A percentile compares a stretch with the other conserved stretches of the same genome.
Conservation (phyloP, 2,888 invertebrate species). For the Pediacus dermestoides region DNA sequence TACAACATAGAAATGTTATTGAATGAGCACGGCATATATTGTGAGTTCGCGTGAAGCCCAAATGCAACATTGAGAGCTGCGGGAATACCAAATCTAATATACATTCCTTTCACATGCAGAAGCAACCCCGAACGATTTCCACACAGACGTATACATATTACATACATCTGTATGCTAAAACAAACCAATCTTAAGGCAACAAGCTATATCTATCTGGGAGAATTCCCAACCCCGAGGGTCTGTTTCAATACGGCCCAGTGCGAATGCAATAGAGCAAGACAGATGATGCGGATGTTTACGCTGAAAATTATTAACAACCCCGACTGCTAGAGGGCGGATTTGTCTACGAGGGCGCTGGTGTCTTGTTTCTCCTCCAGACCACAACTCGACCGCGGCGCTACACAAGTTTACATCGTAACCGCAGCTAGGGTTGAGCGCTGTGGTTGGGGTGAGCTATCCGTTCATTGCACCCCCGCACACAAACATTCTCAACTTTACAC, state of each 20-base stretch:
- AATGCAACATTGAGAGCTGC: no score
- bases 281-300: slow-evolving; percentile 34
- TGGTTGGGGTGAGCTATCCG: slow-evolving; percentile 32
- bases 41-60: no score
- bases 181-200: slow-evolving; percentile 45
- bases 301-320: slow-evolving; percentile 40
- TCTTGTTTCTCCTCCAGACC: slow-evolving; percentile 38
- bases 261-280: no score
- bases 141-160: slow-evolving; percentile 43
- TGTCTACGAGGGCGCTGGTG: slow-evolving; percentile 32
- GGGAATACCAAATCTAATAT: slow-evolving; percentile 26
- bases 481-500: slow-evolving; percentile 8
- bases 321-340: slow-evolving; percentile 37
- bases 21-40: no score
- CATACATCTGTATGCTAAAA: slow-evolving; percentile 47
- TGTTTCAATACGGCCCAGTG: no score
- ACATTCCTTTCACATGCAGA: slow-evolving; percentile 36
- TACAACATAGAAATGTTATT: no score
- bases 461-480: slow-evolving; percentile 18
- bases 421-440: slow-evolving; percentile 38
- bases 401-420: slow-evolving; percentile 47
- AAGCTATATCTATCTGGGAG: slow-evolving; percentile 36
- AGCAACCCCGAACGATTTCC: slow-evolving; percentile 37
- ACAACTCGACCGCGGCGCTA: slow-evolving; percentile 44
- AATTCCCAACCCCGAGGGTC: slow-evolving; percentile 10